These are phyloP conservation scores for Troides helena DNA, from an alignment of 2,888 invertebrate genomes.

Conservation along the genomic window DNA sequence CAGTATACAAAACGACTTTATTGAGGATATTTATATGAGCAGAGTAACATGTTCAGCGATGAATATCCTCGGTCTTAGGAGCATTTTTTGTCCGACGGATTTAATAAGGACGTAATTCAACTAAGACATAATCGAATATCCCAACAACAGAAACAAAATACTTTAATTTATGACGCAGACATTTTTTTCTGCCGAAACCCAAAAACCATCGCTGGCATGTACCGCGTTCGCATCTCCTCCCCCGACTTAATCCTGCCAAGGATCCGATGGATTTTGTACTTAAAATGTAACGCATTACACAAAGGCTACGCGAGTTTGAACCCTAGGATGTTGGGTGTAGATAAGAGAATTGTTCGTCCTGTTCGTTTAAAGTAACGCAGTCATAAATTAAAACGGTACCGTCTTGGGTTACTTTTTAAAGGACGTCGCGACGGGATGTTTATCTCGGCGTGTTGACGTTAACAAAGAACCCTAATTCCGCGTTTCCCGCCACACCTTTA, in stretches of 20 bases:
- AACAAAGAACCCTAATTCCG: slow-evolving; percentile 29
- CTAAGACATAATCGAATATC: too few relatives aligned
- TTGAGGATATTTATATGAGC: too few relatives aligned
- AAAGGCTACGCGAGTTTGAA: slow-evolving; percentile 6
- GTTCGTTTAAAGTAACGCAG: slow-evolving; percentile 25
- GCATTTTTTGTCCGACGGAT: too few relatives aligned
- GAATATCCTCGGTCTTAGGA: too few relatives aligned
- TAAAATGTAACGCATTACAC: slow-evolving; percentile 25
- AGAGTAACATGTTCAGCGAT: too few relatives aligned
- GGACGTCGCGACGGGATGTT: slow-evolving; percentile 30
- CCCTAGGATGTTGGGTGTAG: background rate
- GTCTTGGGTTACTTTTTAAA: slow-evolving; percentile 31
- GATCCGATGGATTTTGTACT: slow-evolving; percentile 28
- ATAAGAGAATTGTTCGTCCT: background rate
- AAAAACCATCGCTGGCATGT: slow-evolving; percentile 24
- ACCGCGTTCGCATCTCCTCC: slow-evolving; percentile 23
- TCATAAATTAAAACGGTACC: slow-evolving; percentile 30
- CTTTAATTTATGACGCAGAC: slow-evolving; percentile 26
- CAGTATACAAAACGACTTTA: too few relatives aligned
- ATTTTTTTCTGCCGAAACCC: slow-evolving; percentile 26
- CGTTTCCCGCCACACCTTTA: slow-evolving; percentile 26
- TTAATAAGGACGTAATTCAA: too few relatives aligned
- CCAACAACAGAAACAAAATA: slow-evolving; percentile 17
- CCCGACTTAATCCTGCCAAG: slow-evolving; percentile 29
- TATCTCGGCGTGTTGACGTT: slow-evolving; percentile 29